These are phyloP conservation scores for Mya arenaria DNA, from an alignment of 1,140 invertebrate genomes.

Conservation along the genomic window DNA sequence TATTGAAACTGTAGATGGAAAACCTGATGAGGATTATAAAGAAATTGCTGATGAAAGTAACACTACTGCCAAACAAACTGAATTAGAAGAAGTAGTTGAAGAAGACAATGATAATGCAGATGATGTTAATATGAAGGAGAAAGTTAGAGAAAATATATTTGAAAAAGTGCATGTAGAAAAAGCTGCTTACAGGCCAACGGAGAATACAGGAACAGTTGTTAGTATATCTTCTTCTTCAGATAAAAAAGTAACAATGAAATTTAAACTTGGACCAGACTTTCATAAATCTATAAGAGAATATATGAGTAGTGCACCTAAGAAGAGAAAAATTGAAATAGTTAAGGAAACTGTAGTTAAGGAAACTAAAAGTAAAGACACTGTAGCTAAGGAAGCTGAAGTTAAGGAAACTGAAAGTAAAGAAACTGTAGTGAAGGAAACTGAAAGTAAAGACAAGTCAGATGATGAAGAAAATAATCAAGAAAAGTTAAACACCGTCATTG, in stretches of 20 bases:
- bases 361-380: background rate
- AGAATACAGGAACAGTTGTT: conserved; percentile 27
- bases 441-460: background rate
- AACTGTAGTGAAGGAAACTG: background rate
- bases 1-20: background rate
- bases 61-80: background rate
- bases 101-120: background rate
- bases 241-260: conserved; percentile 50
- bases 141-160: conserved; percentile 25
- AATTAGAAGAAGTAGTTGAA: background rate
- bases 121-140: background rate
- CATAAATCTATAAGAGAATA: conserved; percentile 23
- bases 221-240: background rate
- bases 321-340: background rate
- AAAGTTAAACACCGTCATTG: background rate
- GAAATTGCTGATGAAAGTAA: background rate
- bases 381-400: background rate
- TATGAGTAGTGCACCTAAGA: conserved; percentile 6
- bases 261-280: conserved; percentile 48
- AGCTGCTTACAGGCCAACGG: no score
- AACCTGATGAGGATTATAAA: background rate
- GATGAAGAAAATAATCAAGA: background rate
- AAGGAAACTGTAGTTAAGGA: background rate
- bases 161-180: conserved; percentile 17
- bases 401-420: background rate